Evolutionary conservation across 2,797 vertebrate genomes (phyloP), one percentile per base, ranked within the genome.

Genomic region (Sebastes trivittatus): DNA sequence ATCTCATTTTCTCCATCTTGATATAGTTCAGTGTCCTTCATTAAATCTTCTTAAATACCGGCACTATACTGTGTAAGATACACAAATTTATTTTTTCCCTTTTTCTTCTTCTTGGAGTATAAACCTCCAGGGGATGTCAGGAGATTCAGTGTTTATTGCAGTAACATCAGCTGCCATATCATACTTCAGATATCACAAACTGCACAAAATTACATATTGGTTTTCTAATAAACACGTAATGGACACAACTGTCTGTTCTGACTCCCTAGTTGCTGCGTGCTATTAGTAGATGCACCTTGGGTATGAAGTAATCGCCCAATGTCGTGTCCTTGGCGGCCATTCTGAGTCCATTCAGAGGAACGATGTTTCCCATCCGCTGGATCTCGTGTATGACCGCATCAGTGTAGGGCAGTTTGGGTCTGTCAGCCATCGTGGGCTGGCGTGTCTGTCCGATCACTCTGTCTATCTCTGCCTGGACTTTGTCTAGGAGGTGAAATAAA

Each of bases 301-400:
- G 97, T 83, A 98, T 92, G 36, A 86, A n/a, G 86, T 93, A 97
- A 2, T 95, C 94, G 0, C 90, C 94, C 38, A 98, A 4, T 0
- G 16, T 87, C 0, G 92, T 93, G 30, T 97, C 96, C 11, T 58
- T 93, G 0, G 13, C 2, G 0, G 96, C 83, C 88, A 92, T 29
- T 70, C 96, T 93, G 32, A 95, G 91, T 2, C 77, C 88, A 0
- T 92, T 96, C 3, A 97, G 72, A 14, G 97, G 97, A 13, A 97
- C 0, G 0, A 97, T 92, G 38, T 97, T 97, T 68, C 94, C 84
- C 86, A 95, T 96, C 87, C 97, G 95, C 89, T 96, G 96, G 77
- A 97, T 94, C 82, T 98, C 97, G 0, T 98, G 97, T 90, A 98
- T 87, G 59, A 97, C 96, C 0, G 97, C 97, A 0, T 97, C 95